Conservation (phyloP, 2,113 vertebrate genomes). For the Datnioides undecimradiatus region DNA sequence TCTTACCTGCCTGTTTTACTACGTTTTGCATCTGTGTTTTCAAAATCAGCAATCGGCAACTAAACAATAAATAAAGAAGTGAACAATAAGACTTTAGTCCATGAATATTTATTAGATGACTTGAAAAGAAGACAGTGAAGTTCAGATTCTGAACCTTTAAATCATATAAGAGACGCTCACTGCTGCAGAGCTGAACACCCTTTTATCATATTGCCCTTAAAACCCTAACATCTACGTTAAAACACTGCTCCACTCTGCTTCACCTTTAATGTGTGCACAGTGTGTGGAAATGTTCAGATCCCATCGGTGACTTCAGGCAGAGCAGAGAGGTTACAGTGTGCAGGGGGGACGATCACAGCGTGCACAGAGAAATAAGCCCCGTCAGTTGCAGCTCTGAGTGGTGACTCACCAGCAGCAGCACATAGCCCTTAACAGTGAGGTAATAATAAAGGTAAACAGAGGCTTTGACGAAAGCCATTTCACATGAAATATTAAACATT, state of each 20-base stretch:
- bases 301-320: not conserved
- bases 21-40: too few relatives aligned
- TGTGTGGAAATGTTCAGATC: not conserved
- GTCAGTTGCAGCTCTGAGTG: slow-evolving; percentile 2
- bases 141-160: not conserved
- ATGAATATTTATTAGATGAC: slow-evolving; percentile 41
- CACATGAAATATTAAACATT: slow-evolving; percentile 14
- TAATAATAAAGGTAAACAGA: slow-evolving; percentile 60
- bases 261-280: not conserved
- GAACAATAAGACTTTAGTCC: not conserved
- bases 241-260: not conserved
- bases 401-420: slow-evolving; percentile 21
- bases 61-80: not conserved
- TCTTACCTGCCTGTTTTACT: too few relatives aligned
- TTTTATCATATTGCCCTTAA: not conserved
- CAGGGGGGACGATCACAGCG: slow-evolving; percentile 13
- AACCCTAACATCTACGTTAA: not conserved
- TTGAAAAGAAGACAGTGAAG: slow-evolving; percentile 30
- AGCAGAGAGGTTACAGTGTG: not conserved
- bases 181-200: not conserved
- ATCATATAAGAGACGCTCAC: not conserved
- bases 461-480: slow-evolving; percentile 18
- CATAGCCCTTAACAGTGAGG: slow-evolving; percentile 71
- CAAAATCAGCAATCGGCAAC: not conserved
- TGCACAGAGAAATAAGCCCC: slow-evolving; percentile 34